Percentiles rank a stretch among this genome's conserved stretches.
Conservation (phyloP, 2,888 invertebrate genomes). For the Rhaphigaster nebulosa region DNA sequence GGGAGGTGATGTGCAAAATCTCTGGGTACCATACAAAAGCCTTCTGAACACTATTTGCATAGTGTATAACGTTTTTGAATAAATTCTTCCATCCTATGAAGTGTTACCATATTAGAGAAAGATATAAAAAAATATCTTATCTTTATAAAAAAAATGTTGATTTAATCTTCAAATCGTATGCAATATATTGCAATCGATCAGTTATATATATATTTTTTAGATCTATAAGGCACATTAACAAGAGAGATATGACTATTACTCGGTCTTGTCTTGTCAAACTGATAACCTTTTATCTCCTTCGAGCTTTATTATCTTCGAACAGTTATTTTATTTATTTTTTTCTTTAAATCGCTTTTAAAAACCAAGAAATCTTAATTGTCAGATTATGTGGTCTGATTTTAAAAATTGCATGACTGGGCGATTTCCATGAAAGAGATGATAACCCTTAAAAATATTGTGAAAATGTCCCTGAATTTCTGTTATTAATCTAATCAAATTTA, state of each 20-base stretch:
- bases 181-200: not conserved
- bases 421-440: too few relatives aligned
- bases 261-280: not conserved
- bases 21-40: too few relatives aligned
- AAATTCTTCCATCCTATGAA: too few relatives aligned
- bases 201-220: not conserved
- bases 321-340: not conserved
- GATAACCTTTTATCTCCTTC: constrained; percentile 17
- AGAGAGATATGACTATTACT: not conserved
- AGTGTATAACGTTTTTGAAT: too few relatives aligned
- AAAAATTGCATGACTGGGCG: not conserved
- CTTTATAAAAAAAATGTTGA: too few relatives aligned
- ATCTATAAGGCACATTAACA: not conserved
- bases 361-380: not conserved
- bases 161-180: not conserved
- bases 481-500: too few relatives aligned
- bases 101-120: too few relatives aligned
- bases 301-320: not conserved
- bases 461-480: too few relatives aligned
- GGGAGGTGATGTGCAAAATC: too few relatives aligned
- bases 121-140: too few relatives aligned
- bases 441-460: too few relatives aligned
- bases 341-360: not conserved
- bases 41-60: too few relatives aligned
- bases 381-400: not conserved